These are phyloP conservation scores for Saccostrea cuccullata DNA, from an alignment of 1,140 invertebrate genomes.

Conservation along the genomic window DNA sequence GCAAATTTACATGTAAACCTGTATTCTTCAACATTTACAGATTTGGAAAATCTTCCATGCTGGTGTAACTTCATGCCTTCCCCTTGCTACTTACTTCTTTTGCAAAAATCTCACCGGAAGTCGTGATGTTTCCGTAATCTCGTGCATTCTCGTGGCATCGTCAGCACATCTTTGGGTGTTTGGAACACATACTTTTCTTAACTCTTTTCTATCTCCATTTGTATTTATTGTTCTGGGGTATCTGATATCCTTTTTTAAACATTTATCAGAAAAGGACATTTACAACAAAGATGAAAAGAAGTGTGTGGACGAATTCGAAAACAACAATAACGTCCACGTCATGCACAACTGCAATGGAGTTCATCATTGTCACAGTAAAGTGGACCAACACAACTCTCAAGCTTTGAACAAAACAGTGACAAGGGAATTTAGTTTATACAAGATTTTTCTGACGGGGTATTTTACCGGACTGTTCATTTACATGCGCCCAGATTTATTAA, in stretches of 20 bases:
- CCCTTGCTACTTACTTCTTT: constrained; percentile 64
- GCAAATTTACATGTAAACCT: not conserved
- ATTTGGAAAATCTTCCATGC: constrained; percentile 67
- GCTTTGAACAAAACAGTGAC: not conserved
- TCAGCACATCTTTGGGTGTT: constrained; percentile 69
- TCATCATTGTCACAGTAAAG: not conserved
- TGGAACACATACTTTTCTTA: constrained; percentile 71
- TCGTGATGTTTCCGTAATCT: constrained; percentile 61
- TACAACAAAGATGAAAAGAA: not conserved
- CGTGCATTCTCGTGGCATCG: constrained; percentile 65
- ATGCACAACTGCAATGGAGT: not conserved
- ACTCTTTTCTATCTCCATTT: constrained; percentile 71
- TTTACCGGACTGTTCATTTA: constrained; percentile 61
- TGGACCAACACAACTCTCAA: not conserved
- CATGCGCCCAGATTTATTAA: constrained; percentile 62
- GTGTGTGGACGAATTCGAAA: not conserved
- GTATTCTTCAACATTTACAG: constrained; percentile 57
- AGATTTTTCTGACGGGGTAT: not conserved
- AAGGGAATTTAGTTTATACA: not conserved
- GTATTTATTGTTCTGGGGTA: constrained; percentile 59
- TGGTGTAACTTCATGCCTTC: constrained; percentile 66
- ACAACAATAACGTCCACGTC: not conserved
- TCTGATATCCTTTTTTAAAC: not conserved
- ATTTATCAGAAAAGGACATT: not conserved
- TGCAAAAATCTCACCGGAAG: constrained; percentile 51